Percentiles rank a stretch among this genome's conserved stretches.
phyloP scores from a whole-genome alignment of 2,888 invertebrate species.

The Tanypteryx hageni region DNA sequence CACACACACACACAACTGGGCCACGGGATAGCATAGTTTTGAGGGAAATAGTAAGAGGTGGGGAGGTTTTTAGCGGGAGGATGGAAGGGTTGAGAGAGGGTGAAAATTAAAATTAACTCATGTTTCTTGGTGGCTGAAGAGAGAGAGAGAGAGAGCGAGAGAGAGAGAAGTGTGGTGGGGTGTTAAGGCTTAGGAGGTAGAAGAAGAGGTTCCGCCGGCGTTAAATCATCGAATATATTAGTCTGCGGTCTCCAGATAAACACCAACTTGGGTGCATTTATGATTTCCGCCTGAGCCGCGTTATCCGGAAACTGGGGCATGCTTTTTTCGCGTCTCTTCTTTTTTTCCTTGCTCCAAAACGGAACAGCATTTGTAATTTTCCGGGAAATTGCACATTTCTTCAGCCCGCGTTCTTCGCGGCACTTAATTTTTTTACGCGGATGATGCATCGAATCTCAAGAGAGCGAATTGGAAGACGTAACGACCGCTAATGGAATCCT shows the following conservation, averaged over 20 bases:
- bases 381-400: neutral
- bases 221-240: neutral
- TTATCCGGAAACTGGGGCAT: neutral
- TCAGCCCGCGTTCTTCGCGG: neutral
- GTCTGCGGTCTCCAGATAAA: neutral
- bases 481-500: neutral
- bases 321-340: neutral
- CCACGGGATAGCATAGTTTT: neutral
- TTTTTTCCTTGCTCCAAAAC: neutral
- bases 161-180: neutral
- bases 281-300: neutral
- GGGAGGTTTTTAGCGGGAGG: neutral
- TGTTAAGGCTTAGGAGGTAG: neutral
- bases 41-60: neutral
- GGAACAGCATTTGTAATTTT: neutral
- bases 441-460: neutral
- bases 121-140: constrained; percentile 1
- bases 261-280: neutral
- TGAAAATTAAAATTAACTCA: constrained; percentile 54
- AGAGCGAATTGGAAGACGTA: neutral
- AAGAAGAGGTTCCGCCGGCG: neutral
- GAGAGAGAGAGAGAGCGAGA: neutral
- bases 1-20: constrained; percentile 21
- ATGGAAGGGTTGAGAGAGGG: neutral
- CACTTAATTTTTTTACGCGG: neutral